Conservation (phyloP, 92 coral and sea anemone genomes). For the Isaurus tuberculatus region DNA sequence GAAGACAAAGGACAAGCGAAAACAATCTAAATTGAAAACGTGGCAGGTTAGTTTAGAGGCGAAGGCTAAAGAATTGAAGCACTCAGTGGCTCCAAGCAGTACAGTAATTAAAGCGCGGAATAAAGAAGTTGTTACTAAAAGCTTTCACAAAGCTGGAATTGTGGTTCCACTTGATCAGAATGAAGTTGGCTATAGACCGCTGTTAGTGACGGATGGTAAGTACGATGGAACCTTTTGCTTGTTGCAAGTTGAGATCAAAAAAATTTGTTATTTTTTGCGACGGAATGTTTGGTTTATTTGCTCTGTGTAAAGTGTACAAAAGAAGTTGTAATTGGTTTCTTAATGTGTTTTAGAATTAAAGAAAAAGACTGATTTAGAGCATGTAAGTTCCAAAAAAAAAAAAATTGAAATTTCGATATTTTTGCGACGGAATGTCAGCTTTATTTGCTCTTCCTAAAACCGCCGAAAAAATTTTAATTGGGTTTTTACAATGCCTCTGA, state of each 20-base stretch:
- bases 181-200: slow-evolving; percentile 95
- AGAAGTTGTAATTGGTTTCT: too few relatives aligned
- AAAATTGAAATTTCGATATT: too few relatives aligned
- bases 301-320: too few relatives aligned
- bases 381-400: too few relatives aligned
- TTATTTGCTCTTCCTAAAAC: too few relatives aligned
- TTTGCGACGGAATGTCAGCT: too few relatives aligned
- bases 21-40: slow-evolving; percentile 68
- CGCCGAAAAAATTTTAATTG: too few relatives aligned
- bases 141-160: slow-evolving; percentile 96
- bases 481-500: too few relatives aligned
- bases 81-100: slow-evolving; percentile 61
- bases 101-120: slow-evolving; percentile 87
- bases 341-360: too few relatives aligned
- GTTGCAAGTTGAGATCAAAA: too few relatives aligned
- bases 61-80: slow-evolving; percentile 74
- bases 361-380: too few relatives aligned
- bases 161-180: slow-evolving; percentile 91
- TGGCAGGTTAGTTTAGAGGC: slow-evolving; percentile 65
- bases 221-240: not conserved
- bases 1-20: slow-evolving; percentile 71
- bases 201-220: slow-evolving; percentile 93
- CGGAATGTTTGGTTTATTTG: too few relatives aligned
- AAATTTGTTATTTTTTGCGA: not conserved
- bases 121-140: slow-evolving; percentile 87